phyloP scores from a whole-genome alignment of 2,797 vertebrate species.

The Uromys caudimaculatus region DNA sequence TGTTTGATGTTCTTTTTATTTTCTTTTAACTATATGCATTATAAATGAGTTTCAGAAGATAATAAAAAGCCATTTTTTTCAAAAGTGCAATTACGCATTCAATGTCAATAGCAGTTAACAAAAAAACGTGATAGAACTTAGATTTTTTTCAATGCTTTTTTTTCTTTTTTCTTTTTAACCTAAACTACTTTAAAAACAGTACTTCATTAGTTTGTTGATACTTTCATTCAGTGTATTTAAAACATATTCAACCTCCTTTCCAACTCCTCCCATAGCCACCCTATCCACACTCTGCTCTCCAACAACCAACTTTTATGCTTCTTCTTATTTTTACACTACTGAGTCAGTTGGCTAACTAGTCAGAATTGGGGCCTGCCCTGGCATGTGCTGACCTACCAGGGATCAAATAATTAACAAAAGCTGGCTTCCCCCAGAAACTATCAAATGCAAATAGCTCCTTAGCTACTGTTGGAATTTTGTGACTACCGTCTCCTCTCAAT shows the following conservation, averaged over 20 bases:
- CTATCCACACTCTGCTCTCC: background rate
- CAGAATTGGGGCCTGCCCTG: background rate
- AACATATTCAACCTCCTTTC: background rate
- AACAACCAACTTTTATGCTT: background rate
- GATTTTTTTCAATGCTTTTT: background rate
- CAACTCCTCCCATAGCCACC: background rate
- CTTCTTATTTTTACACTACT: background rate
- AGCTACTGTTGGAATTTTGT: background rate
- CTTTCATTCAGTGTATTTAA: background rate
- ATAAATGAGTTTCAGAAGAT: constrained; percentile 65
- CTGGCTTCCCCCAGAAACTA: background rate
- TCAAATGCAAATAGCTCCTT: background rate
- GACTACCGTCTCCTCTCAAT: background rate
- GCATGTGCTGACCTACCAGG: background rate
- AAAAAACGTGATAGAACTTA: background rate
- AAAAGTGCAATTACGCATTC: constrained; percentile 68
- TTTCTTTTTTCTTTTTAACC: background rate
- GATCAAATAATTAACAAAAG: background rate
- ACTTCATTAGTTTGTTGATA: background rate
- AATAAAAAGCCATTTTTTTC: constrained; percentile 71
- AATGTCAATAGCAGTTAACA: constrained; percentile 25
- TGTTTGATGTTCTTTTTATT: background rate
- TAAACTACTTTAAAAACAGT: background rate
- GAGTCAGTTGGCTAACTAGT: background rate
- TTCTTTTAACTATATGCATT: background rate